These are phyloP conservation scores for Atractosteus spatula DNA, from an alignment of 2,113 vertebrate genomes.

Conservation along the genomic window DNA sequence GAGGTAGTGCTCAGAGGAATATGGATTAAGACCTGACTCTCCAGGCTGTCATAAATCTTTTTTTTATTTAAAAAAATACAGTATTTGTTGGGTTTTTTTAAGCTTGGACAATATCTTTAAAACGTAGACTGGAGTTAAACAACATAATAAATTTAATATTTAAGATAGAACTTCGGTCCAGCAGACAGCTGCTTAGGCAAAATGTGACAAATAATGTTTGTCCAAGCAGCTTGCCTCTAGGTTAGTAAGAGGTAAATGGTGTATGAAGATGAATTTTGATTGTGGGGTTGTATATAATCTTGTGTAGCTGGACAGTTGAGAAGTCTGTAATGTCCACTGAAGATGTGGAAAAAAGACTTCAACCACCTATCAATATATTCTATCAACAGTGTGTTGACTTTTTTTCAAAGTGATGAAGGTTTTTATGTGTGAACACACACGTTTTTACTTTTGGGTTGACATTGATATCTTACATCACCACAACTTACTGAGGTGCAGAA, in stretches of 20 bases:
- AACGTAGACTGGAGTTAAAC: too few relatives aligned
- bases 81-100: too few relatives aligned
- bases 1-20: too few relatives aligned
- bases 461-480: too few relatives aligned
- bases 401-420: not conserved
- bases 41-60: too few relatives aligned
- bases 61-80: too few relatives aligned
- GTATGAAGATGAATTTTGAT: conserved; percentile 41
- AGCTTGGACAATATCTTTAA: too few relatives aligned
- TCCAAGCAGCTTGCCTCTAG: conserved; percentile 52
- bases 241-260: not conserved
- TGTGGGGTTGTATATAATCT: conserved; percentile 14
- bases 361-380: conserved; percentile 2
- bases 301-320: conserved; percentile 8
- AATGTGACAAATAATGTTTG: conserved; percentile 41
- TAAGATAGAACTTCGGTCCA: conserved; percentile 39
- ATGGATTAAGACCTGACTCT: too few relatives aligned
- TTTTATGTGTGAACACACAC: too few relatives aligned
- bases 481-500: too few relatives aligned
- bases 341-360: not conserved
- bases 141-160: too few relatives aligned
- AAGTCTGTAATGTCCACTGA: conserved; percentile 10
- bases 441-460: too few relatives aligned
- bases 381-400: not conserved
- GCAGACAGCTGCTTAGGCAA: conserved; percentile 31